Evolutionary conservation across 2,888 invertebrate genomes (phyloP), one percentile per base, ranked within the genome.

Genomic region (Scaptomyza polygonia): DNA sequence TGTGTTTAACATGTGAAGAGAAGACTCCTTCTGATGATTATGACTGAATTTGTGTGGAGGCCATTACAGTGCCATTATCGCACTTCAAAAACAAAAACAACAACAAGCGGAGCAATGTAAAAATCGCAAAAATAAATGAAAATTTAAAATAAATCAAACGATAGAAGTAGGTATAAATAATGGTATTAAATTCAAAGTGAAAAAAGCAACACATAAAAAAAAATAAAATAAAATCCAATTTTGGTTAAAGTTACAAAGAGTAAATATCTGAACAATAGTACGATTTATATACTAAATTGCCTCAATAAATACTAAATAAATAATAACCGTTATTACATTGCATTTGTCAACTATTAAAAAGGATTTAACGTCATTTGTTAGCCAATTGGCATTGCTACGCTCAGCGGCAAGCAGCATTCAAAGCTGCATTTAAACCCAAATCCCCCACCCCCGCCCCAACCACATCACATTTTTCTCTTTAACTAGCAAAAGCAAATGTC

Each of bases 281-380:
- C 30, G 5, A 32, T 32, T 4, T 4, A 32, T 11, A 32, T 32
- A 11, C 5, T 5, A 11, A 12, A 21, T 48, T 11, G 11, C 11
- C 4, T 12, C 12, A 16, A 8, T 27, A 39, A 51, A 12, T 39
- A 8, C 7, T 36, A 8, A 11, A 34, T 5, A 14, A 4, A 11
- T 12, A 14, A 8, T 5, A 39, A 27, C n/a, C n/a, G n/a, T 21
- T 12, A 0, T n/a, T 18, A 12, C 40, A 44, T 56, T 48, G 44
- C 55, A 25, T 58, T 71, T 80, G 55, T 61, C 68, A 55, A 72
- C 76, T 66, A 62, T 73, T 67, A 62, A 52, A 52, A 52, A 40
- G 65, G 52, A 56, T 68, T 75, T 72, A 77, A 49, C 65, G 42
- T 48, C 49, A 48, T 65, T 73, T 63, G 73, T 61, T 53, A 43